Evolutionary conservation across 2,113 vertebrate species (phyloP), one percentile per base, ranked within the genome.

Genomic region (Dissostichus mawsoni): DNA sequence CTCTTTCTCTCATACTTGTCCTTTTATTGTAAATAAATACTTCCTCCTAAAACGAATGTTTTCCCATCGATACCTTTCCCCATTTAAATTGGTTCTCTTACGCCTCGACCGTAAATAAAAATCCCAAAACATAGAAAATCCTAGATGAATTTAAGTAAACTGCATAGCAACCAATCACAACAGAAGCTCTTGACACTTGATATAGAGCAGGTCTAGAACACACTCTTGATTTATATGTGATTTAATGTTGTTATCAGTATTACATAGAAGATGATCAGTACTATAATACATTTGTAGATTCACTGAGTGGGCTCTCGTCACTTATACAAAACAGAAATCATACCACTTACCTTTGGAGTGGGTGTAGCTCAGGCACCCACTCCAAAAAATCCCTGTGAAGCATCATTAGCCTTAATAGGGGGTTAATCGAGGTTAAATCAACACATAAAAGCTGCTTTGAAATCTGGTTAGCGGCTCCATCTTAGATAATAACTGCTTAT

Each of bases 331-430:
- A 7, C 51, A 29, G 11, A 11, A 41, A 33, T 68, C 52, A 18
- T 29, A 47, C 62, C 80, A 83, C 90, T 87, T 89, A 88, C 87
- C 86, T 87, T 84, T 78, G 20, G 55, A 86, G 86, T 56, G 61
- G 29, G n/a, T 45, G 77, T 64, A 66, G 53, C 59, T 84, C 29
- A 76, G 74, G 65, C 4, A 57, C 67, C 76, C 74, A 74, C 90
- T 88, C 75, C 72, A 84, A 12, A 68, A 45, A 75, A 84, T 79
- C 81, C 78, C 52, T 74, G 62, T 64, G 69, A 84, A 78, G 81
- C 75, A 79, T 81, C 78, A 82, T 89, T 81, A 76, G 51, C 74
- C 72, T 76, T 64, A 80, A 70, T 55, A 57, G 52, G 56, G 29
- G 63, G 78, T 86, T 67, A 84, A 90, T 45, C 1, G 66, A 61